Evolutionary conservation across 2,797 vertebrate genomes (phyloP), one percentile per base, ranked within the genome.

Genomic region (Fringilla coelebs): DNA sequence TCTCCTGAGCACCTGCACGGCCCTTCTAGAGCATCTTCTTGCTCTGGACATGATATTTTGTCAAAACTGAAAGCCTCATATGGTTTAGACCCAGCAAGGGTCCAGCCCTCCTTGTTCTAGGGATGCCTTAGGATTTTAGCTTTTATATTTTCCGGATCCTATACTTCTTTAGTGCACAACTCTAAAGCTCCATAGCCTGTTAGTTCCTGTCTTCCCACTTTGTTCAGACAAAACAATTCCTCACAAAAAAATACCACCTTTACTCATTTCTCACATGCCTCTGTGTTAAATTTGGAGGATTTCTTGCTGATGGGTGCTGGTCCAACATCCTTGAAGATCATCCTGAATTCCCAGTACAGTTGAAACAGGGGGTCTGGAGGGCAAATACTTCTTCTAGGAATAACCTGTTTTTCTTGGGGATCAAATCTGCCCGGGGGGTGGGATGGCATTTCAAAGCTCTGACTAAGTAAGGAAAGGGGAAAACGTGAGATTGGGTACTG

Each of bases 401-500:
- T 24, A 48, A 61, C 21, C 11, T 40, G 8, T 0, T 54, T 87
- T 85, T 41, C 24, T 20, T 5, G 21, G 17, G 20, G 10, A 81
- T 29, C 32, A 41, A 70, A 82, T 24, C 21, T 57, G 19, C 28
- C 21, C 41, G 18, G 20, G 1, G 1, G 66, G 22, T 6, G 11
- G 2, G 12, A 40, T 13, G 13, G 29, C 19, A 54, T 83, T 74
- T 87, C 21, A 2, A 41, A 83, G 19, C 60, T 40, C 48, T 65
- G 48, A 7, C 19, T 55, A 24, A 51, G 40, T 20, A 22, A 66
- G 55, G 51, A 60, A 86, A 85, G 21, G 45, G 31, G 45, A 83
- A 78, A 71, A 32, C 3, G 19, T 73, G 62, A 49, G 58, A 11
- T 0, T 0, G 1, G 22, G 34, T 13, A 0, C 41, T 25, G 32